Evolutionary conservation across 1,140 invertebrate genomes (phyloP).

Genomic region (Thalassaphorura encarpata): DNA sequence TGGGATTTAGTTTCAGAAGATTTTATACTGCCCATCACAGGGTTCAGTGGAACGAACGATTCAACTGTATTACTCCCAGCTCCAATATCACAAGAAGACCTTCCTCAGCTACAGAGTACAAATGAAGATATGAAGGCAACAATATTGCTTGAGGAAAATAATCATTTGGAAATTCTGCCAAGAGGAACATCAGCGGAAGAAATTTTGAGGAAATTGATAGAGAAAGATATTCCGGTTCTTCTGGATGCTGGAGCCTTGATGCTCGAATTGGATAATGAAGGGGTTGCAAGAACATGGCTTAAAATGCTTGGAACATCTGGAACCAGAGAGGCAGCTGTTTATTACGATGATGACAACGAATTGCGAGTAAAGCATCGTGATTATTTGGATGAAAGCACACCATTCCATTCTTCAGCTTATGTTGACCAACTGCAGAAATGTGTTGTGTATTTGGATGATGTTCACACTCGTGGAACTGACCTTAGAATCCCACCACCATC

Average conservation of each 20-base stretch:
- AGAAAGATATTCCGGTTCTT: slow-evolving; percentile 6
- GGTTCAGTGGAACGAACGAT: slow-evolving; percentile 28
- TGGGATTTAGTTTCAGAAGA: slow-evolving; percentile 18
- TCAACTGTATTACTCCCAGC: slow-evolving; percentile 14
- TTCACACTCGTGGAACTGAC: slow-evolving; percentile 30
- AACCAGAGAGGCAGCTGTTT: slow-evolving; percentile 18
- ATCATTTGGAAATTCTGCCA: neutral
- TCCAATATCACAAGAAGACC: slow-evolving; percentile 13
- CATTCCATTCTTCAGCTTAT: slow-evolving; percentile 14
- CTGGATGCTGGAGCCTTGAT: slow-evolving; percentile 28
- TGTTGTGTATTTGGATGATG: slow-evolving; percentile 28
- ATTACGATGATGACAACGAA: slow-evolving; percentile 19
- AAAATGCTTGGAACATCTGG: neutral
- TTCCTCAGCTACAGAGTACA: slow-evolving; percentile 11
- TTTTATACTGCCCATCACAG: slow-evolving; percentile 6
- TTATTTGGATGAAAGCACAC: neutral
- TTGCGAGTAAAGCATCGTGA: slow-evolving; percentile 11
- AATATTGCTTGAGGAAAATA: slow-evolving; percentile 14
- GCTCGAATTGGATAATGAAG: slow-evolving; percentile 20
- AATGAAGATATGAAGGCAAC: slow-evolving; percentile 12
- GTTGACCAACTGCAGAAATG: slow-evolving; percentile 5
- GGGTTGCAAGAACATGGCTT: slow-evolving; percentile 24
- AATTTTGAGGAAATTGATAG: slow-evolving; percentile 12
- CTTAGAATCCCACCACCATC: slow-evolving; percentile 18
- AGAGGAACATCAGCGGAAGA: neutral